Conservation (phyloP, 2,113 vertebrate genomes). For the Spea bombifrons region DNA sequence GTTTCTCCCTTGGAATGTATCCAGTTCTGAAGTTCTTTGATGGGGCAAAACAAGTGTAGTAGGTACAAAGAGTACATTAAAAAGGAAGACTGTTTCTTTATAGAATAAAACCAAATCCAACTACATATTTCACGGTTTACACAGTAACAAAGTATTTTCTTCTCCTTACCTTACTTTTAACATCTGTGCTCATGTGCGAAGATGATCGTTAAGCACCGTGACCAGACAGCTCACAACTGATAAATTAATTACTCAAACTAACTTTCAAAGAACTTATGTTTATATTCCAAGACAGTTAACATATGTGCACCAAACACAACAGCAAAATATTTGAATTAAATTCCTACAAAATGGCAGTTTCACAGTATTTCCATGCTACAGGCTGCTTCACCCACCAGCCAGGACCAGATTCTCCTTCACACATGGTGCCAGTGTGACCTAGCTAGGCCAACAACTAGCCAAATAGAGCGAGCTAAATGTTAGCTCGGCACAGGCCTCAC, state of each 20-base stretch:
- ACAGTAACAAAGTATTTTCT: too few species aligned
- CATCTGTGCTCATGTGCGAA: too few species aligned
- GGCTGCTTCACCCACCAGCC: slow-evolving; percentile 8
- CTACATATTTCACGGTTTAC: neutral
- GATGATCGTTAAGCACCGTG: too few species aligned
- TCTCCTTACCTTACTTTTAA: too few species aligned
- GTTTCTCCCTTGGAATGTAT: neutral
- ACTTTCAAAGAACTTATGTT: neutral
- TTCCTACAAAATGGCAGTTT: neutral
- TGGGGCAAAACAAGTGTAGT: neutral
- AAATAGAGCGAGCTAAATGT: too few species aligned
- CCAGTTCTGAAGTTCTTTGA: neutral
- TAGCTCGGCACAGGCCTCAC: too few species aligned
- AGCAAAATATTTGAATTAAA: neutral
- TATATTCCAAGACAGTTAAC: slow-evolving; percentile 1
- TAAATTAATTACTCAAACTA: neutral
- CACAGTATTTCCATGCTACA: slow-evolving; percentile 45
- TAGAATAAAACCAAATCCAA: neutral
- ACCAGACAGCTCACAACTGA: neutral
- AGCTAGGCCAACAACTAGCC: too few species aligned
- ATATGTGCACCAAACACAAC: neutral
- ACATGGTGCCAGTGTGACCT: too few species aligned
- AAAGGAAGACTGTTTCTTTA: neutral
- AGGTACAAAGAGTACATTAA: neutral
- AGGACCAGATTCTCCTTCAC: too few species aligned